Percentiles rank a stretch among this genome's conserved stretches.
Conservation (phyloP, 2,113 vertebrate species). For the Pseudorhombus dupliciocellatus region DNA sequence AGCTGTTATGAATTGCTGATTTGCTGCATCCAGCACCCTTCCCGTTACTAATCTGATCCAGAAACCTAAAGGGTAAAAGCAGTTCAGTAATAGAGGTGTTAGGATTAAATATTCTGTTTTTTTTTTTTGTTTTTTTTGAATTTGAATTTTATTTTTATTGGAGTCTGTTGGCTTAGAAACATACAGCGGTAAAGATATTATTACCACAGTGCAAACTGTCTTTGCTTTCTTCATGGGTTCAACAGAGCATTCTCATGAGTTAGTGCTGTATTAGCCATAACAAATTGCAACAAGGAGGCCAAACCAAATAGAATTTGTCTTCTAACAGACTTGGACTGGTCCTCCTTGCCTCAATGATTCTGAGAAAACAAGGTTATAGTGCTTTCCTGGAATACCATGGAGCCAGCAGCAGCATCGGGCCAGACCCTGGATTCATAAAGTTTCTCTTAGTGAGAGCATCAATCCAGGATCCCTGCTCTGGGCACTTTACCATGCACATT, state of each 20-base stretch:
- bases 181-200: constrained; percentile 52
- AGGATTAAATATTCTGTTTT: constrained; percentile 27
- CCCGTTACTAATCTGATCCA: constrained; percentile 23
- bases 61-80: constrained; percentile 33
- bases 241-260: constrained; percentile 58
- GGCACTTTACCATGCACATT: constrained; percentile 49
- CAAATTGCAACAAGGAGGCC: constrained; percentile 67
- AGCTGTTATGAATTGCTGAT: constrained; percentile 26
- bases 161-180: constrained; percentile 48
- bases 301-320: constrained; percentile 71
- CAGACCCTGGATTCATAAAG: constrained; percentile 50
- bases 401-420: constrained; percentile 45
- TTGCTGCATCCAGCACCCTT: constrained; percentile 35
- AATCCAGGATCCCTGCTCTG: constrained; percentile 46
- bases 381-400: constrained; percentile 69
- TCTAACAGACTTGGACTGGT: constrained; percentile 58
- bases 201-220: constrained; percentile 53
- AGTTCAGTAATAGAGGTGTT: constrained; percentile 45
- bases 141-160: constrained; percentile 50
- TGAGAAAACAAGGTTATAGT: constrained; percentile 62
- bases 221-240: constrained; percentile 44
- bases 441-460: constrained; percentile 47
- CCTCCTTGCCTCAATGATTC: constrained; percentile 55
- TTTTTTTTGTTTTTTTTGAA: constrained; percentile 46
- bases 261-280: constrained; percentile 65